Percentiles rank a stretch among this genome's conserved stretches.
Conservation (phyloP, 2,113 vertebrate genomes). For the Epinephelus moara region DNA sequence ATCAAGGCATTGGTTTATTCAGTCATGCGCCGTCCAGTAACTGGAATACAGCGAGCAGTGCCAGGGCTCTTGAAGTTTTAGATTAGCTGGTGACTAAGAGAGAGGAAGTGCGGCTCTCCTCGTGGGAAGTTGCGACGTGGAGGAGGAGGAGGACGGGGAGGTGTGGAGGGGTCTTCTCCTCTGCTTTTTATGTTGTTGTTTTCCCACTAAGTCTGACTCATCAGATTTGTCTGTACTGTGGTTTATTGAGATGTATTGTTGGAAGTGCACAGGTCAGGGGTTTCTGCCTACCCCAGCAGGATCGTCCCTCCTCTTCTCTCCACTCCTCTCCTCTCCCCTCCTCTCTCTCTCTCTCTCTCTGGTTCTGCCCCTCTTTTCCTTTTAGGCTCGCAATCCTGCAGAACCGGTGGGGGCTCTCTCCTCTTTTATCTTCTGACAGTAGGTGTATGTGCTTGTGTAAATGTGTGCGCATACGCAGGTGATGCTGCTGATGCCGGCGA, state of each 20-base stretch:
- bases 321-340: conserved; percentile 15
- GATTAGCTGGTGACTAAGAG: conserved; percentile 59
- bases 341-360: conserved; percentile 31
- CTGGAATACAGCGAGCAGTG: conserved; percentile 30
- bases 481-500: conserved; percentile 73
- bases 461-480: conserved; percentile 52
- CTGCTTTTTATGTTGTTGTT: conserved; percentile 73
- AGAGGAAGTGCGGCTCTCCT: conserved; percentile 44
- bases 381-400: conserved; percentile 46
- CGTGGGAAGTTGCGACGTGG: neutral
- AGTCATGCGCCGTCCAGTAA: conserved; percentile 43
- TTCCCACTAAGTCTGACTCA: conserved; percentile 77
- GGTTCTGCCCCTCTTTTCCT: conserved; percentile 47
- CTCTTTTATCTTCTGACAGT: conserved; percentile 58
- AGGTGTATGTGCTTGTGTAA: conserved; percentile 27
- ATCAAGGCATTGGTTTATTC: conserved; percentile 33
- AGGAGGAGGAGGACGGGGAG: neutral
- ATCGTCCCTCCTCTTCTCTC: conserved; percentile 39
- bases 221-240: conserved; percentile 70
- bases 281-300: conserved; percentile 79
- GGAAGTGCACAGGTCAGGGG: conserved; percentile 78
- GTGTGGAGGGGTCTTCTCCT: conserved; percentile 31
- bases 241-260: conserved; percentile 82
- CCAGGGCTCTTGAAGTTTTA: conserved; percentile 45
- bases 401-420: conserved; percentile 38